phyloP scores from a whole-genome alignment of 2,888 invertebrate species.

The Pristionchus mayeri region DNA sequence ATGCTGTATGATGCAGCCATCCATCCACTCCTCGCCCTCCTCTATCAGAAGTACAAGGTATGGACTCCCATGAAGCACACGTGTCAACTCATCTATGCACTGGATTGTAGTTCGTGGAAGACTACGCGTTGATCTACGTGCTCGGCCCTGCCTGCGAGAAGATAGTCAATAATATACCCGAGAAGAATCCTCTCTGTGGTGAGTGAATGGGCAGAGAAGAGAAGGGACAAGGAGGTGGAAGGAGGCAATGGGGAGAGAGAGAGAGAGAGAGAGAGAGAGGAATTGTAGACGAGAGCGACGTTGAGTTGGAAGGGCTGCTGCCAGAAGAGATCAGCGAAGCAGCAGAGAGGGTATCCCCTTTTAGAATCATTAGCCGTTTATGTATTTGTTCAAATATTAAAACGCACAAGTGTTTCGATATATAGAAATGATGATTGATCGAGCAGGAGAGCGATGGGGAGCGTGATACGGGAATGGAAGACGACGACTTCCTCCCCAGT shows the following conservation, averaged over 20 bases:
- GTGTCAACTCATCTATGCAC: too few species aligned
- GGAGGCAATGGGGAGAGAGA: neutral
- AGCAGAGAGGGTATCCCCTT: constrained; percentile 47
- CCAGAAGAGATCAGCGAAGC: constrained; percentile 59
- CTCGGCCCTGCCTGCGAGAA: constrained; percentile 70
- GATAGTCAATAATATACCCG: constrained; percentile 70
- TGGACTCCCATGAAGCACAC: too few species aligned
- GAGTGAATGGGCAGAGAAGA: constrained; percentile 14
- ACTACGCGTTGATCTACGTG: constrained; percentile 66
- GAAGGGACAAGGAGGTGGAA: too few species aligned
- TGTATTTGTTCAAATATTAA: too few species aligned
- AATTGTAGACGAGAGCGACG: constrained; percentile 69
- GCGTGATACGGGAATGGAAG: constrained; percentile 43
- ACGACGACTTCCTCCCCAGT: constrained; percentile 53
- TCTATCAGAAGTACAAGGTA: constrained; percentile 59
- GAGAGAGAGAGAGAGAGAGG: neutral
- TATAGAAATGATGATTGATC: too few species aligned
- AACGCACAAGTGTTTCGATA: too few species aligned
- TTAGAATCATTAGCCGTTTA: too few species aligned
- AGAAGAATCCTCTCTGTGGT: constrained; percentile 73
- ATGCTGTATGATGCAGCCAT: constrained; percentile 54
- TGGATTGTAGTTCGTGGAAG: constrained; percentile 54
- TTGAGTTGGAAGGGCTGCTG: constrained; percentile 71
- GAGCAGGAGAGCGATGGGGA: constrained; percentile 44
- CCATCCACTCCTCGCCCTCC: constrained; percentile 54